These are phyloP conservation scores for Dicranocentrus wangi DNA, from an alignment of 2,888 invertebrate genomes.

Conservation along the genomic window DNA sequence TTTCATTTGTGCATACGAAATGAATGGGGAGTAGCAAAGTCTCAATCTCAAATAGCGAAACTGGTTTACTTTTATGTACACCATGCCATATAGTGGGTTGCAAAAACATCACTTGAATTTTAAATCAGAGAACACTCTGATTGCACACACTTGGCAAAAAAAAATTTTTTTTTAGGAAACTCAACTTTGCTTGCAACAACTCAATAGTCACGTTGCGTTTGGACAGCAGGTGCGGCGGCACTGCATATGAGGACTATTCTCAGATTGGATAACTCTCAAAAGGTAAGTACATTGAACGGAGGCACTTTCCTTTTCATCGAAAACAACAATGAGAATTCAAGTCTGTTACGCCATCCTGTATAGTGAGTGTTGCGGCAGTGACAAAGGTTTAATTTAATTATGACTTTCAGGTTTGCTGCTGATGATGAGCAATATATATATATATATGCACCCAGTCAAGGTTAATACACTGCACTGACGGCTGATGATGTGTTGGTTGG, in stretches of 20 bases:
- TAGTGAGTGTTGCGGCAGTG: neutral
- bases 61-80: neutral
- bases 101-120: no score
- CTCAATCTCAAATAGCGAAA: neutral
- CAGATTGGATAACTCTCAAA: neutral
- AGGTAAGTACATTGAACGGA: slow-evolving; percentile 15
- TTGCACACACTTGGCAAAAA: no score
- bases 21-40: neutral
- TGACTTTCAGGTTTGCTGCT: neutral
- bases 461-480: slow-evolving; percentile 1
- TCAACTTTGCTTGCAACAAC: neutral
- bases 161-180: no score
- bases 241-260: neutral
- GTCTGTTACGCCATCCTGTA: neutral
- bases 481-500: neutral
- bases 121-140: no score
- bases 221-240: slow-evolving; percentile 1
- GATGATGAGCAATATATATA: neutral
- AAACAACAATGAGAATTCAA: neutral
- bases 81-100: no score
- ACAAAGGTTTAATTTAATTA: neutral
- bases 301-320: slow-evolving; percentile 19
- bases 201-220: neutral
- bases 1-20: slow-evolving; percentile 8
- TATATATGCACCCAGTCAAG: neutral